Evolutionary conservation across 2,113 vertebrate genomes (phyloP), one percentile per base, ranked within the genome.

Genomic region (Hystrix brachyura): DNA sequence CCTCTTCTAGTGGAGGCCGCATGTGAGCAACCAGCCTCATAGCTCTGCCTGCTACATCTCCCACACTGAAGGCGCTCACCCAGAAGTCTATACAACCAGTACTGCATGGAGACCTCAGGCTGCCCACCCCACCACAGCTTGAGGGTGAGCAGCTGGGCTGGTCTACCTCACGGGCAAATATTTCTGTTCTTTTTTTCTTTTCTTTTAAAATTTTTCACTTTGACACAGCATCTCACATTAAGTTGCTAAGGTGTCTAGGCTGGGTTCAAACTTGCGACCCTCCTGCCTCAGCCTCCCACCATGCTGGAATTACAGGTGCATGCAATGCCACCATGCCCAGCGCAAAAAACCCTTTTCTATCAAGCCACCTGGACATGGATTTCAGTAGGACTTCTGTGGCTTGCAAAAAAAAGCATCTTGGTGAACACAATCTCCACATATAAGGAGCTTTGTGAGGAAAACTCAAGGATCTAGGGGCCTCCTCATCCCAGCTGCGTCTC

Each of bases 1-100:
- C 8, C 29, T 59, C 87, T 9, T 5, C 48, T 23, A 25, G 65
- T 46, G 38, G 67, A 32, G 74, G 78, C 69, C 0, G 14, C 1
- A 3, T 0, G 7, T 29, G 6, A 8, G 1, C 17, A 12, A 0
- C 46, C 5, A 12, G 14, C 48, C 71, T 23, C 8, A 48, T 18
- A 23, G 17, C 13, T 62, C 17, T 18, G 19, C 18, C 38, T 17
- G 7, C n/a, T 71, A 3, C 18, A 1, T 71, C 69, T 71, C 69
- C n/a, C 32, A 34, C 32, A 7, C 71, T 5, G 71, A 15, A 2
- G 8, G 32, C 13, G 5, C 69, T 14, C 21, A n/a, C 46, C 46
- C 46, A 25, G 38, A 38, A 48, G 72, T 29, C 46, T 7, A 27
- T 46, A 76, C 46, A 48, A 7, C 25, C 6, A 7, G 72, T 3